Base-by-base conservation (phyloP, 2,113 vertebrate genomes). In the Elephas maximus region DNA sequence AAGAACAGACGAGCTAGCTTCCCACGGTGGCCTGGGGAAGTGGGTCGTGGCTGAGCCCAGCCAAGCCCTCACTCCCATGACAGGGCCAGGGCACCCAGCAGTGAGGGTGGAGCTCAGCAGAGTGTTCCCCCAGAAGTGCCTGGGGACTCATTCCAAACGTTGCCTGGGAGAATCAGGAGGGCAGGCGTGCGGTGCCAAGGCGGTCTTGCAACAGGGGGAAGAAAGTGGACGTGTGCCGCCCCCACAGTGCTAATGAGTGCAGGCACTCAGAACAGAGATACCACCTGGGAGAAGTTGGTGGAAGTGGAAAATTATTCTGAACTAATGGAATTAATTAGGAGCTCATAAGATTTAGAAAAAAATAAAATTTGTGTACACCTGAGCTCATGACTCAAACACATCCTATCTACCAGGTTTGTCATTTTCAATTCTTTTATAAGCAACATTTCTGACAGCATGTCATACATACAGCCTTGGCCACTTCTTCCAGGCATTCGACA, bases 201-300 rank as follows among this genome's bases (percentile, higher is more conserved):
- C n/a, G 21, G 28, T 8, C 26, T 69, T 60, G 23, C 48, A n/a
- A 37, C 26, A 33, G 5, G 41, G 37, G 62, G 44, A 60, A 85
- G 76, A 37, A 69, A 83, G 17, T 6, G 37, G 44, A 11, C 28
- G 17, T 2, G 3, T 0, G 23, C 65, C 48, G 57, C 8, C 37
- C 60, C 7, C 8, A 2, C 12, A 10, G 53, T 17, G 51, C 62
- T 1, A 14, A 45, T 0, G 10, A 37, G 17, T 6, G 3, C 14
- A 0, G n/a, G 20, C n/a, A 6, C 44, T 77, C 20, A 53, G 84
- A 94, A 30, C 51, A 20, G 26, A 53, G 77, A 48, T 5, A 8
- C 14, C 28, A 18, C 14, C 18, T 51, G 7, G 65, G 79, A 89
- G 57, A 85, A 28, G 44, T 9, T 24, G 28, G 6, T 71, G 67